phyloP scores from a whole-genome alignment of 2,113 vertebrate species.

The Silurus glanis region DNA sequence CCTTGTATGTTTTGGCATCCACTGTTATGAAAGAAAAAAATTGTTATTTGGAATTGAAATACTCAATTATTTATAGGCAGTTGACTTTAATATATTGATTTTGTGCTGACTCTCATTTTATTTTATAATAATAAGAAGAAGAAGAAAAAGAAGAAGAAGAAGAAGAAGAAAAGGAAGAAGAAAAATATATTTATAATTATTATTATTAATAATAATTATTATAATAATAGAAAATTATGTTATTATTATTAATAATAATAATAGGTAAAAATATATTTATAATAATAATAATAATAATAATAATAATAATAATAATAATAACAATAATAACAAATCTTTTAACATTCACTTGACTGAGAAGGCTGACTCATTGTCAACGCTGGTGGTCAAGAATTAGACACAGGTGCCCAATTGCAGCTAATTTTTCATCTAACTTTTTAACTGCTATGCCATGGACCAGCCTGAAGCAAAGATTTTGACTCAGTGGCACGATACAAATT shows the following conservation, averaged over 20 bases:
- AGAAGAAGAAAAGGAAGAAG: too few species aligned
- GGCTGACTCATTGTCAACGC: background rate
- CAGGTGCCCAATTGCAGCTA: background rate
- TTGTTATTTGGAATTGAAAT: background rate
- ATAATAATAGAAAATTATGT: too few species aligned
- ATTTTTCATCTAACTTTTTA: background rate
- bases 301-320: background rate
- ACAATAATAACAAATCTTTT: background rate
- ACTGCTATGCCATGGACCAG: background rate
- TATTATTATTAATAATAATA: conserved; percentile 1
- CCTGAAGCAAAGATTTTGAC: background rate
- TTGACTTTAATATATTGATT: background rate
- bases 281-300: background rate
- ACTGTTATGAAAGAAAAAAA: background rate
- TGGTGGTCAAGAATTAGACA: background rate
- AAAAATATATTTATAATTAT: too few species aligned
- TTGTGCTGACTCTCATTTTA: background rate
- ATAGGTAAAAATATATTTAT: background rate
- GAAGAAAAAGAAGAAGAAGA: too few species aligned
- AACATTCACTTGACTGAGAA: background rate
- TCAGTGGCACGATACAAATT: background rate
- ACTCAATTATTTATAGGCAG: background rate
- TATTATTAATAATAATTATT: too few species aligned
- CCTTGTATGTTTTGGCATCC: background rate
- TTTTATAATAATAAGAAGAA: background rate